phyloP scores from a whole-genome alignment of 1,140 invertebrate species.

The Argopecten irradians region DNA sequence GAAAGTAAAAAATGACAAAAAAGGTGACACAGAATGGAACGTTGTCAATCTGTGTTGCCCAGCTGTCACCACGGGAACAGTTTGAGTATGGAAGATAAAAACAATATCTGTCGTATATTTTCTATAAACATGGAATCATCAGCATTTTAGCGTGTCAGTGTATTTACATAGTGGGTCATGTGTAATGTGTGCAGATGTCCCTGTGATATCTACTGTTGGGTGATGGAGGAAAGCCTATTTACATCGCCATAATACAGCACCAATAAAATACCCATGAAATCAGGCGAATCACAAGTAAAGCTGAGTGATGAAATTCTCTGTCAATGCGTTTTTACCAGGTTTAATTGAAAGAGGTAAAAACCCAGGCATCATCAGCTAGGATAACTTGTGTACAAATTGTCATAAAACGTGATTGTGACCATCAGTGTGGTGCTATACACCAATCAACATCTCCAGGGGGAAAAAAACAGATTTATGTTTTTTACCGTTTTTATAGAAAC shows the following conservation, averaged over 20 bases:
- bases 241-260: not conserved
- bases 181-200: not conserved
- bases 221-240: not conserved
- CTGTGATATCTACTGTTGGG: not conserved
- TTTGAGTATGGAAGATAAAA: not conserved
- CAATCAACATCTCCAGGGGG: not conserved
- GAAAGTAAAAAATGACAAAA: too few relatives aligned
- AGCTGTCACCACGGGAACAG: too few relatives aligned
- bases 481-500: conserved; percentile 23
- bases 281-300: not conserved
- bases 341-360: conserved; percentile 19
- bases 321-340: not conserved
- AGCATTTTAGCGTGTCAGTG: not conserved
- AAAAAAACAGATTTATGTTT: conserved; percentile 3
- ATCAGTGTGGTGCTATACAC: not conserved
- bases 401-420: conserved; percentile 17
- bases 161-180: not conserved
- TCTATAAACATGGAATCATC: not conserved
- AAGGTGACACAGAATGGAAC: too few relatives aligned
- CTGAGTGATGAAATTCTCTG: not conserved
- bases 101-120: not conserved
- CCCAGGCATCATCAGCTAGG: not conserved
- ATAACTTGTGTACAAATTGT: conserved; percentile 10
- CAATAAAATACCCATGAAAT: conserved; percentile 17
- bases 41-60: too few relatives aligned